Conservation (phyloP, 2,797 vertebrate species). For the Orestias chungarensis region DNA sequence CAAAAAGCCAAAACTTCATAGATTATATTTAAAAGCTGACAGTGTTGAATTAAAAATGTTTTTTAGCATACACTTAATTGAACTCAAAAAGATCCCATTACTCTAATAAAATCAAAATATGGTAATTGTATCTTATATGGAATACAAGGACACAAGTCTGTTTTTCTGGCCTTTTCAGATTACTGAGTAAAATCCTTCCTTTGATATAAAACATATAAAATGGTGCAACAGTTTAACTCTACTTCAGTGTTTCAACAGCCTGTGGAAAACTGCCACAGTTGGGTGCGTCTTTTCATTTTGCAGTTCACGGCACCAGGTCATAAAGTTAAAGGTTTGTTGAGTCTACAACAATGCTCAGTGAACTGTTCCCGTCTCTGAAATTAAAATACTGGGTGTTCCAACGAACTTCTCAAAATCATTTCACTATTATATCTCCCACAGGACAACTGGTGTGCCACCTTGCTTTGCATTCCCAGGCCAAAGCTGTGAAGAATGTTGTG, state of each 20-base stretch:
- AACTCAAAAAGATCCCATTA: background rate
- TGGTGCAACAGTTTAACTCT: background rate
- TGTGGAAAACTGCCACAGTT: background rate
- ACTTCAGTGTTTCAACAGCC: background rate
- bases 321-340: background rate
- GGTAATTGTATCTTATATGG: no score
- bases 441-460: no score
- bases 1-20: background rate
- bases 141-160: background rate
- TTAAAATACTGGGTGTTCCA: no score
- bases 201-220: background rate
- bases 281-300: background rate
- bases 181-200: no score
- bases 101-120: no score
- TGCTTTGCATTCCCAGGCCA: background rate
- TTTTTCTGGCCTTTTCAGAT: background rate
- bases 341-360: background rate
- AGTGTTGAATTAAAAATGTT: background rate
- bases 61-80: background rate
- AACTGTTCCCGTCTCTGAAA: background rate
- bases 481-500: background rate
- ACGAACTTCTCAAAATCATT: background rate
- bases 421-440: background rate
- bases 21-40: background rate
- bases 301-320: background rate